Percentiles rank a stretch among this genome's conserved stretches.
Evolutionary conservation across 1,140 invertebrate genomes (phyloP).

Genomic region (Drosophila athabasca): DNA sequence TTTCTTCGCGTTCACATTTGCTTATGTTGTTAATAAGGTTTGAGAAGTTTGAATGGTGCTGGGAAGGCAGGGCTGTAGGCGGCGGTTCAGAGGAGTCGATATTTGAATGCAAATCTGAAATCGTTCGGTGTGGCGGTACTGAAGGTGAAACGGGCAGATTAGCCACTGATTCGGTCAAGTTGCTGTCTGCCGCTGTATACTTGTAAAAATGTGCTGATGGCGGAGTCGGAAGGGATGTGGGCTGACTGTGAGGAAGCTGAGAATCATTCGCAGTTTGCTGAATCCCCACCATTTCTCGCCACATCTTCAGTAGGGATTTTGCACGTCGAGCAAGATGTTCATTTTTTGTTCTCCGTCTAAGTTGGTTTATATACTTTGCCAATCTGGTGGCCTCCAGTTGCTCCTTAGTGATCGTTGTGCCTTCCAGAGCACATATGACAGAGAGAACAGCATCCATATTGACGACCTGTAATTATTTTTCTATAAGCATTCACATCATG

Average conservation of each 20-base stretch:
- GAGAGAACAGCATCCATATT: constrained; percentile 96
- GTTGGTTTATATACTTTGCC: constrained; percentile 96
- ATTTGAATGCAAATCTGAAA: constrained; percentile 31
- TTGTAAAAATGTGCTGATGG: constrained; percentile 16
- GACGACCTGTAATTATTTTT: constrained; percentile 89
- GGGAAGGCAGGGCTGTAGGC: not conserved
- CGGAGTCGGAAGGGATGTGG: not conserved
- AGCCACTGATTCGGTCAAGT: constrained; percentile 10
- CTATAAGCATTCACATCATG: not conserved
- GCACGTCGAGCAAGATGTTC: constrained; percentile 93
- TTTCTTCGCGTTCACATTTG: constrained; percentile 35
- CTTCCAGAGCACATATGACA: constrained; percentile 95
- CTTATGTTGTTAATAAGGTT: constrained; percentile 52
- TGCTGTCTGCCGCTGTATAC: constrained; percentile 7
- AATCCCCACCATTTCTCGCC: constrained; percentile 90
- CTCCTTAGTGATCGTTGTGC: constrained; percentile 96
- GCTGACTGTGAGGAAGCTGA: constrained; percentile 19
- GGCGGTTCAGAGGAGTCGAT: constrained; percentile 27
- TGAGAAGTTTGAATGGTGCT: constrained; percentile 50
- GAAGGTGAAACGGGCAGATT: constrained; percentile 51
- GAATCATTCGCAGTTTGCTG: constrained; percentile 63
- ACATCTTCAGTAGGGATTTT: constrained; percentile 95
- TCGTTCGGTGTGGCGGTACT: constrained; percentile 23
- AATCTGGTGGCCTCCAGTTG: constrained; percentile 95
- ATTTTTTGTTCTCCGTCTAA: constrained; percentile 91